Evolutionary conservation across 2,888 invertebrate genomes (phyloP), one percentile per base, ranked within the genome.

Genomic region (Chloroclystis v-ata): DNA sequence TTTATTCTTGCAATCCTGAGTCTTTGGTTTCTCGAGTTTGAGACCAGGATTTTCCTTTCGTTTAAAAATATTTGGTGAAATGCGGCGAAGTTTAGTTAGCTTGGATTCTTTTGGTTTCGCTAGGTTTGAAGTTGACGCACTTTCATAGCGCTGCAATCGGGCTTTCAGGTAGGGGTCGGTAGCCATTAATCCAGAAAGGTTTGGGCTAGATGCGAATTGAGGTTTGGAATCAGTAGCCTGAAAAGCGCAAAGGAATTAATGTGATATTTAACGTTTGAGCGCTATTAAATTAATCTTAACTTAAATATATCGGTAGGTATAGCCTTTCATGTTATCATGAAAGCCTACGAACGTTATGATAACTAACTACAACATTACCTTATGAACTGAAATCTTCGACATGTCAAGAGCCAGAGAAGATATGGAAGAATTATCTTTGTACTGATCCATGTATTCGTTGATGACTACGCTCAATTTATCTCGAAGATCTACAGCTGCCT

Each of bases 141-240:
- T 81, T 5, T 82, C 85, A 9, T 61, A 59, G 1, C 79, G 68
- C 44, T 70, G 78, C 4, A 81, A 51, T 11, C 56, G 66, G 28
- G 57, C 66, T 49, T 75, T 81, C 0, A 62, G 49, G 1, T 65
- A 56, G 13, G 78, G 76, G 4, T 81, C 77, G 1, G 65, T 67
- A 0, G 59, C 54, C 7, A 52, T 44, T 14, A 74, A 42, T 0
- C 69, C 71, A 0, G 79, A 77, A 9, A 87, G 61, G 45, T 86
- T 86, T 0, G 86, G 86, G 42, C 82, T 85, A 0, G 86, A 87
- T 1, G 79, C 75, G 43, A 80, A 86, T 57, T 86, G 84, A 3
- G 67, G 49, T 62, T 76, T 85, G 0, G 73, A 58, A 11, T 85
- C 85, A 26, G 67, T 30, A 6, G 65, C 74, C 86, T 86, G 63